Conservation (phyloP, 2,888 invertebrate species). For the Schizotus pectinicornis region DNA sequence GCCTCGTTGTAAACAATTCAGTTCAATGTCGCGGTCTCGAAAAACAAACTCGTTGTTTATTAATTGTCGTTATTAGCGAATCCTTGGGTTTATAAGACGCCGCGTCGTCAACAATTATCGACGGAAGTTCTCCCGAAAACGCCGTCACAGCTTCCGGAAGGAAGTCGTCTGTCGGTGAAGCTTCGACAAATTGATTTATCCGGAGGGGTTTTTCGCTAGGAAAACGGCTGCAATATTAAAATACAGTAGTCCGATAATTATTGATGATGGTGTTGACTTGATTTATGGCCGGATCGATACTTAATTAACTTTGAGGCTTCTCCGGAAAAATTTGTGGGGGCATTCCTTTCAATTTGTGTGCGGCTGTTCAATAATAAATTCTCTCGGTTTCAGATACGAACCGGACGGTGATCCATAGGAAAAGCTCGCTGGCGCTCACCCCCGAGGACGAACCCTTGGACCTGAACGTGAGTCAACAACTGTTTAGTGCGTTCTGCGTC, state of each 20-base stretch:
- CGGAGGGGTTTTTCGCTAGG: neutral
- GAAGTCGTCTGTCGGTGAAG: neutral
- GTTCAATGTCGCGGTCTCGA: neutral
- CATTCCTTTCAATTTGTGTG: conserved; percentile 2
- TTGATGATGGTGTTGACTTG: no score
- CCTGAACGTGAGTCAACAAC: conserved; percentile 66
- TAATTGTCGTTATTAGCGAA: neutral
- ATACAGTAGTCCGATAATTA: neutral
- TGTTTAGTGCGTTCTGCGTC: neutral
- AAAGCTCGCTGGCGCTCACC: conserved; percentile 72
- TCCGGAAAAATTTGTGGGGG: neutral
- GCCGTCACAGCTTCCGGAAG: no score
- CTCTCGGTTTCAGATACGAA: conserved; percentile 63
- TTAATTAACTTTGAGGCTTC: neutral
- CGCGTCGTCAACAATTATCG: no score
- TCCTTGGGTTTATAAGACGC: no score
- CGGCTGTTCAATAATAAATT: neutral
- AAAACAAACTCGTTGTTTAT: neutral
- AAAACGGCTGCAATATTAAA: neutral
- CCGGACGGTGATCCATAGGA: conserved; percentile 64
- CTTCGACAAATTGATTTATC: no score
- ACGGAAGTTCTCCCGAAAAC: neutral
- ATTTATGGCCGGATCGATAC: neutral
- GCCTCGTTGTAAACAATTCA: neutral
- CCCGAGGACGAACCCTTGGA: conserved; percentile 76